A percentile compares a stretch with the other conserved stretches of the same genome.
Evolutionary conservation across 2,113 vertebrate genomes (phyloP).

Genomic region (Catagonus wagneri): DNA sequence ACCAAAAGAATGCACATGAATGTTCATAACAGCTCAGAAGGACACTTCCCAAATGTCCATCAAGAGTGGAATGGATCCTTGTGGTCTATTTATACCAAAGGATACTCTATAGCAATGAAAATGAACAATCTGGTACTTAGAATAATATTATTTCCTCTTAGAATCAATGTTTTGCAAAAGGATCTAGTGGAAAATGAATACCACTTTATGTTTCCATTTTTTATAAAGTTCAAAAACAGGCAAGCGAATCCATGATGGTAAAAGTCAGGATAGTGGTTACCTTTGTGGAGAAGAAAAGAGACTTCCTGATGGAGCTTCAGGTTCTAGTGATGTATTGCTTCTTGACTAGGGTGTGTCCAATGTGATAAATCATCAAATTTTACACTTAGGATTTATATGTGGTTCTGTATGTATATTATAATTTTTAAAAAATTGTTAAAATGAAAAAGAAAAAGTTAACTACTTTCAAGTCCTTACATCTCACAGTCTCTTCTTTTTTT

Average conservation of each 20-base stretch:
- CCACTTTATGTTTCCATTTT: neutral
- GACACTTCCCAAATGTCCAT: neutral
- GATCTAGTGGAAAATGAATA: neutral
- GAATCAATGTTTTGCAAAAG: neutral
- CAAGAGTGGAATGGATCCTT: neutral
- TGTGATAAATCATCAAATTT: neutral
- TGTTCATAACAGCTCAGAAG: neutral
- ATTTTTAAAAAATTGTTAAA: neutral
- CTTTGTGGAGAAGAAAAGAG: neutral
- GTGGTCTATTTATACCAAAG: neutral
- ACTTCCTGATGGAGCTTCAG: fast-evolving
- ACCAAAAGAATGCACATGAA: neutral
- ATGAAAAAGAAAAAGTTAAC: neutral
- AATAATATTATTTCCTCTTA: neutral
- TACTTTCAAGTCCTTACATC: neutral
- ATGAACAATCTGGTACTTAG: neutral
- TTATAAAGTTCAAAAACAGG: neutral
- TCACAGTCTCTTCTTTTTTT: neutral
- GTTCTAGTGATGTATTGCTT: neutral
- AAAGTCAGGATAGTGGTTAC: neutral
- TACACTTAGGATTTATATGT: neutral
- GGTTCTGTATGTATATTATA: neutral
- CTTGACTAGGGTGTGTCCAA: neutral
- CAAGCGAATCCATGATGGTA: neutral
- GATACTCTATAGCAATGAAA: neutral